Base-by-base conservation (phyloP, 2,113 vertebrate species). In the Pundamilia nyererei region DNA sequence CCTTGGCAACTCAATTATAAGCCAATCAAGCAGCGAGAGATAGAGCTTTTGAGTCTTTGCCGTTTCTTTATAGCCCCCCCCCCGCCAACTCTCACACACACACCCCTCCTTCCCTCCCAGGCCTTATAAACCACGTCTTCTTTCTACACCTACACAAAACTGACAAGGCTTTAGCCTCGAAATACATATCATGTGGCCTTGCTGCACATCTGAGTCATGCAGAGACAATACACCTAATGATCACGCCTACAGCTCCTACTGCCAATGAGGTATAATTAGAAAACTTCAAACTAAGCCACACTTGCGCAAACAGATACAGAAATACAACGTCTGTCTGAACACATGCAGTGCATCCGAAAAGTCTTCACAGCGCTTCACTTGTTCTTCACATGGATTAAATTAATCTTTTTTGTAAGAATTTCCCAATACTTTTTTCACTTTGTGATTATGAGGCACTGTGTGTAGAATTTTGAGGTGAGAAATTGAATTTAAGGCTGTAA, bases 121-220 rank as follows among this genome's bases (percentile, higher is more conserved):
- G 7, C 56, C 31, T 55, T 86, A 29, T 29, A 88, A 81, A 86
- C 80, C 68, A 6, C 80, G 72, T 87, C 68, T 87, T 13, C 79
- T 80, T 31, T 11, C 77, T 89, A 82, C 82, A 87, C 82, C 88
- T 65, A 89, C 84, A 87, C 85, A 91, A 87, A 89, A 83, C 81
- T 83, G 88, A 86, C 88, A 38, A 55, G 58, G 81, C 80, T 85
- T 80, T 24, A 72, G 85, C 80, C 83, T 81, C 80, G 2, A 84
- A 85, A 79, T 75, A 84, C 47, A 5, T 70, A 88, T 88, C 70
- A 65, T 91, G 87, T 49, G 81, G 84, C 84, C 87, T 31, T 49
- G 53, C 81, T 79, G 81, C 83, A 82, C 82, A 80, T 83, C 89
- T 91, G 92, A 94, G 68, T 87, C 92, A 93, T 15, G 65, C 38